These are phyloP conservation scores for Hydrozoanthus tunicans DNA, from an alignment of 64 coral and sea anemone species.

Conservation along the genomic window DNA sequence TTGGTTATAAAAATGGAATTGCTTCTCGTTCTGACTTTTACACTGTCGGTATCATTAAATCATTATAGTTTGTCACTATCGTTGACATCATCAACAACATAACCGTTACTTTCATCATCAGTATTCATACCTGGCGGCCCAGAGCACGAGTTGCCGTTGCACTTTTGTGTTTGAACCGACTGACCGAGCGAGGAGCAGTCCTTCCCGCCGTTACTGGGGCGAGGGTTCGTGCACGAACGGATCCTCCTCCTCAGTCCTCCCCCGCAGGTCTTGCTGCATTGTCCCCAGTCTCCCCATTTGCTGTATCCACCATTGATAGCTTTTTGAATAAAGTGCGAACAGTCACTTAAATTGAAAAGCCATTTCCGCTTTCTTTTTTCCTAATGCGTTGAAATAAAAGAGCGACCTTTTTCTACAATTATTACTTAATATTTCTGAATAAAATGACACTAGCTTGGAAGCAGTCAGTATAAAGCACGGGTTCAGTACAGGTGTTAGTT, in stretches of 20 bases:
- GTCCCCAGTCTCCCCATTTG: constrained; percentile 15
- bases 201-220: constrained; percentile 14
- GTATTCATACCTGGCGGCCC: background rate
- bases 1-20: too few relatives aligned
- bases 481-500: too few relatives aligned
- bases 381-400: too few relatives aligned
- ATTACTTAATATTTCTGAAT: too few relatives aligned
- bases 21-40: too few relatives aligned
- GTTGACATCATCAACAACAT: background rate
- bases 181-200: constrained; percentile 6
- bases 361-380: too few relatives aligned
- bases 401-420: too few relatives aligned
- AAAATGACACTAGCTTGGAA: too few relatives aligned
- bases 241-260: background rate
- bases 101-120: background rate
- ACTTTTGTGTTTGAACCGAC: background rate
- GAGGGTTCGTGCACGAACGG: background rate
- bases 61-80: too few relatives aligned
- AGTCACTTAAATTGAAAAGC: background rate
- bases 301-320: constrained; percentile 33
- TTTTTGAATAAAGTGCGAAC: background rate
- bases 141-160: background rate
- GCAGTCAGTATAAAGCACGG: too few relatives aligned
- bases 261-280: constrained; percentile 4
- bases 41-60: too few relatives aligned